Evolutionary conservation across 1,140 invertebrate genomes (phyloP).

Genomic region (Thrips palmi): DNA sequence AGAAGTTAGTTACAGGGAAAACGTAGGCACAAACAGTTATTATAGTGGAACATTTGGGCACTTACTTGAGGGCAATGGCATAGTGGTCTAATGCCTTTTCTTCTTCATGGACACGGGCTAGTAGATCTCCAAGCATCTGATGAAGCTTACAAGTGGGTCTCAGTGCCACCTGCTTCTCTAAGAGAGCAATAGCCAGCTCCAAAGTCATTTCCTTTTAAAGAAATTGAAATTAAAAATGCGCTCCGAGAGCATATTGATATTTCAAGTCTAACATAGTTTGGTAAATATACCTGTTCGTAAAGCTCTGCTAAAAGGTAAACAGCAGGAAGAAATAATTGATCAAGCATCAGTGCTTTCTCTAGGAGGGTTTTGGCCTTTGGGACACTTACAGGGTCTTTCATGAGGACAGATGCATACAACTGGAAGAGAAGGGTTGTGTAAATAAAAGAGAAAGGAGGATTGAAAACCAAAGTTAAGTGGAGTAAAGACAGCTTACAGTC

Average conservation of each 20-base stretch:
- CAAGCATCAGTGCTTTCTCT: slow-evolving; percentile 46
- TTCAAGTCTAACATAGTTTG: not conserved
- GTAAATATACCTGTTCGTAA: slow-evolving; percentile 24
- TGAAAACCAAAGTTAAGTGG: not conserved
- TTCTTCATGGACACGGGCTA: slow-evolving; percentile 32
- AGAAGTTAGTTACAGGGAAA: slow-evolving; percentile 6
- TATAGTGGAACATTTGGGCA: slow-evolving; percentile 15
- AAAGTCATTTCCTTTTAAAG: slow-evolving; percentile 33
- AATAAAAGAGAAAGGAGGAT: slow-evolving; percentile 5
- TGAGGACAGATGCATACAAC: slow-evolving; percentile 48
- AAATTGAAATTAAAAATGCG: slow-evolving; percentile 14
- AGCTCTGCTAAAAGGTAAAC: slow-evolving; percentile 48
- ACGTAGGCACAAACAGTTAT: not conserved
- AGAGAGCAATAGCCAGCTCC: slow-evolving; percentile 33
- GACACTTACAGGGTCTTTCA: slow-evolving; percentile 43
- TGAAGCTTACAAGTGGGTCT: slow-evolving; percentile 45
- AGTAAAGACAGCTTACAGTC: slow-evolving; percentile 30
- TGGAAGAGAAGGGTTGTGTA: slow-evolving; percentile 22
- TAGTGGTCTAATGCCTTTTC: slow-evolving; percentile 55
- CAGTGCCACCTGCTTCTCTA: slow-evolving; percentile 38
- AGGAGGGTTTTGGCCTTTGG: slow-evolving; percentile 43
- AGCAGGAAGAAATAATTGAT: slow-evolving; percentile 43
- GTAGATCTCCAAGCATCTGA: slow-evolving; percentile 47
- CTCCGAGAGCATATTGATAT: not conserved
- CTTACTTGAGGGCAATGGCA: slow-evolving; percentile 44